These are phyloP conservation scores for Cerceris ruficornis DNA, from an alignment of 2,888 invertebrate species.

Conservation along the genomic window DNA sequence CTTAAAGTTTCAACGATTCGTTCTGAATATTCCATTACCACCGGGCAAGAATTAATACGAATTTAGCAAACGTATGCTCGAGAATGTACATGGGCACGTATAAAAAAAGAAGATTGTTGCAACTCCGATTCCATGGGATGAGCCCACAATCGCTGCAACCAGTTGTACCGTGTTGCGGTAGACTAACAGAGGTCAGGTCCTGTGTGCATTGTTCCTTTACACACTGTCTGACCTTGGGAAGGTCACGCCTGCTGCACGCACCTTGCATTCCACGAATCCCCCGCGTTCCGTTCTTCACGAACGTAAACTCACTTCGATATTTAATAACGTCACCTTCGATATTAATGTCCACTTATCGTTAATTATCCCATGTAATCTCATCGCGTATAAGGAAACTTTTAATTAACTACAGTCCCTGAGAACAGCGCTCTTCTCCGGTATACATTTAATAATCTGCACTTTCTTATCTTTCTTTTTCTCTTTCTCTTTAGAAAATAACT, in stretches of 20 bases:
- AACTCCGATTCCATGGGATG: slow-evolving; percentile 13
- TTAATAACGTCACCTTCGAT: slow-evolving; percentile 27
- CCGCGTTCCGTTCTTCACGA: slow-evolving; percentile 51
- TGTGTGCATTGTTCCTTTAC: slow-evolving; percentile 74
- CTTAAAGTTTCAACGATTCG: too few species aligned
- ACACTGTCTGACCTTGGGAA: slow-evolving; percentile 75
- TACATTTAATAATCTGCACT: too few species aligned
- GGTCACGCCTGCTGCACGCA: slow-evolving; percentile 73
- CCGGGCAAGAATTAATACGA: neutral
- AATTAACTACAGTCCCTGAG: too few species aligned
- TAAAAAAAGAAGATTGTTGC: neutral
- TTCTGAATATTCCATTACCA: neutral
- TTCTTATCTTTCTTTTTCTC: too few species aligned
- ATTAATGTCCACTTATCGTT: slow-evolving; percentile 3
- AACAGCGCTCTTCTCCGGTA: too few species aligned
- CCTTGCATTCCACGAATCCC: slow-evolving; percentile 58
- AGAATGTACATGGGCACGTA: neutral
- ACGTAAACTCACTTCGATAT: slow-evolving; percentile 34
- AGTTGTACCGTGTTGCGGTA: slow-evolving; percentile 39
- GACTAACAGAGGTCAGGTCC: slow-evolving; percentile 51
- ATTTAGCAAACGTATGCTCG: neutral
- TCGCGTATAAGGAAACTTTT: neutral
- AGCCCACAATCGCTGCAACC: slow-evolving; percentile 35
- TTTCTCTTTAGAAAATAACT: too few species aligned
- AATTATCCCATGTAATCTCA: neutral